Conservation (phyloP, 2,113 vertebrate species). For the Pluvianellus socialis region DNA sequence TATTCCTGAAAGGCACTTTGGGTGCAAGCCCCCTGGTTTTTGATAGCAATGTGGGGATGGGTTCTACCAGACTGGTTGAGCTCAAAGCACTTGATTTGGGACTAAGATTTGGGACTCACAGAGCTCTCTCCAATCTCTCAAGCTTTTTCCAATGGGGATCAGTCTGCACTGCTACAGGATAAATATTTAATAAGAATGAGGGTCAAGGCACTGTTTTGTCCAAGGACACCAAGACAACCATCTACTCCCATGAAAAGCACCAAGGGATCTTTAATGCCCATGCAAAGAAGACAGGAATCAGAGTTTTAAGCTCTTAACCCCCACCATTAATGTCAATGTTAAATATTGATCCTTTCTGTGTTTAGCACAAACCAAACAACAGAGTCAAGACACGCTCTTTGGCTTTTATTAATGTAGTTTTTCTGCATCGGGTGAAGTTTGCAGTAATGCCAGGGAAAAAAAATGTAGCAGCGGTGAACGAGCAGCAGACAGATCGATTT, state of each 20-base stretch:
- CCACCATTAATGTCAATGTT: constrained; percentile 48
- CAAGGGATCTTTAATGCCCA: constrained; percentile 34
- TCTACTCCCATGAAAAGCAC: constrained; percentile 22
- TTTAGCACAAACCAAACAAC: constrained; percentile 37
- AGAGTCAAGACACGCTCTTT: neutral
- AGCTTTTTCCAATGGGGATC: neutral
- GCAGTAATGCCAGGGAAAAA: neutral
- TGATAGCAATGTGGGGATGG: neutral
- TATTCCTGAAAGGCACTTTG: neutral
- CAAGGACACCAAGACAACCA: neutral
- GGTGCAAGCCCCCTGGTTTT: neutral
- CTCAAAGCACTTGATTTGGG: neutral
- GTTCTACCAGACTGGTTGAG: neutral
- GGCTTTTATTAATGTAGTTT: constrained; percentile 55
- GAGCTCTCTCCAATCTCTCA: neutral
- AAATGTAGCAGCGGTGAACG: neutral
- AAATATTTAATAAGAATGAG: constrained; percentile 55
- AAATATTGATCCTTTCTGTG: constrained; percentile 51
- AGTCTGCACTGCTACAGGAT: neutral
- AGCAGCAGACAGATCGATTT: constrained; percentile 28
- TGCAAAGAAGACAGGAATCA: neutral
- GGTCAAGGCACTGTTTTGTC: constrained; percentile 21
- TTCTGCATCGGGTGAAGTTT: neutral
- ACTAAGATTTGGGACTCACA: neutral
- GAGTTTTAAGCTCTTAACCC: constrained; percentile 28